phyloP scores from a whole-genome alignment of 2,113 vertebrate genomes.

The Antechinus flavipes region DNA sequence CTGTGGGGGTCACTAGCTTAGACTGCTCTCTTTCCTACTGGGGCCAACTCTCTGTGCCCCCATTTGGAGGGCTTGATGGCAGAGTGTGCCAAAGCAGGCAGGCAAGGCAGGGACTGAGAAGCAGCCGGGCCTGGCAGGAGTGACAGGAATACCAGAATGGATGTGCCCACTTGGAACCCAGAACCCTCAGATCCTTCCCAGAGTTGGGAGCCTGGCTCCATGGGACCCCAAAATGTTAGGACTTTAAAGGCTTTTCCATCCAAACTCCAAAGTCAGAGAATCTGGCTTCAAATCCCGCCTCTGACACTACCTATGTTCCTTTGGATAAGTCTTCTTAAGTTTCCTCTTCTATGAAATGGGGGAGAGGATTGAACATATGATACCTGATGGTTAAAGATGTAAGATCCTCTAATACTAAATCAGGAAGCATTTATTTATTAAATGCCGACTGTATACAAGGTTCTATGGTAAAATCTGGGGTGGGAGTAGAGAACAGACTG shows the following conservation, averaged over 20 bases:
- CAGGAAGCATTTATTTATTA: neutral
- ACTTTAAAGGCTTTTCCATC: neutral
- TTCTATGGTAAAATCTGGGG: neutral
- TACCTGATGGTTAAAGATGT: neutral
- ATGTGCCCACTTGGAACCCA: neutral
- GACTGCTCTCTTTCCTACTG: constrained; percentile 14
- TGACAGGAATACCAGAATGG: neutral
- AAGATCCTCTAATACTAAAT: neutral
- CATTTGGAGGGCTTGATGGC: neutral
- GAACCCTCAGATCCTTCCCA: neutral
- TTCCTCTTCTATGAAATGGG: neutral
- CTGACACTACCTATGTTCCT: neutral
- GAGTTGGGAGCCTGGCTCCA: neutral
- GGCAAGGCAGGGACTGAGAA: neutral
- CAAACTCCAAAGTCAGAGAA: neutral
- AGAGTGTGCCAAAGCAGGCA: neutral
- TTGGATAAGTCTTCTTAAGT: neutral
- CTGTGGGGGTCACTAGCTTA: constrained; percentile 81
- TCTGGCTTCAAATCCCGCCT: neutral
- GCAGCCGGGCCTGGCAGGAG: neutral
- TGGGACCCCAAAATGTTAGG: constrained; percentile 6
- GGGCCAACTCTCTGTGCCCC: neutral
- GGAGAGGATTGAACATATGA: neutral
- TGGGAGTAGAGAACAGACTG: neutral
- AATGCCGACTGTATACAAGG: neutral